These are phyloP conservation scores for Sthenelais limicola DNA, from an alignment of 2,888 invertebrate genomes.

Conservation along the genomic window DNA sequence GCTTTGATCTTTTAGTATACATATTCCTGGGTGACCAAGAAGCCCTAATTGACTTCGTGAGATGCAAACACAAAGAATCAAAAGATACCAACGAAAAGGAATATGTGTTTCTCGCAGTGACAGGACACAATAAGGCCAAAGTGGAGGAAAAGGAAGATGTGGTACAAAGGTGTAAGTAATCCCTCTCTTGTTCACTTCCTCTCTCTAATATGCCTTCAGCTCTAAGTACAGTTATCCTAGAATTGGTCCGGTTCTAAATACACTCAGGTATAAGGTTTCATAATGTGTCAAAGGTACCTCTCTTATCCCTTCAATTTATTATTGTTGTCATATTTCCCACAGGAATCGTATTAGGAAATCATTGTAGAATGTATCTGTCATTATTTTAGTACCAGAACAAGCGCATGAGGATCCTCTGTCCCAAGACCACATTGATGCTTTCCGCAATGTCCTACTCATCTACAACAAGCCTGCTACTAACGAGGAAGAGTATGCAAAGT, in stretches of 20 bases:
- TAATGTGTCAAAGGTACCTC: too few relatives aligned
- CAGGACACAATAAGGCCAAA: constrained; percentile 83
- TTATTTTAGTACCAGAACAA: too few relatives aligned
- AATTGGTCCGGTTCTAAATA: too few relatives aligned
- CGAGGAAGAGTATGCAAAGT: constrained; percentile 77
- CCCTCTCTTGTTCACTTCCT: not conserved
- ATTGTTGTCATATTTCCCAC: too few relatives aligned
- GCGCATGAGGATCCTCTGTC: not conserved
- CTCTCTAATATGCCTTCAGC: too few relatives aligned
- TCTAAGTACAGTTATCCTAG: too few relatives aligned
- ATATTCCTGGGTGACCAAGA: constrained; percentile 91
- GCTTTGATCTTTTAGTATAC: constrained; percentile 81
- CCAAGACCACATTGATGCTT: constrained; percentile 37
- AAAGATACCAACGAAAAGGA: constrained; percentile 82
- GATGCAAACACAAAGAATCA: constrained; percentile 23
- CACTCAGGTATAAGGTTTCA: too few relatives aligned
- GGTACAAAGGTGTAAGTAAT: constrained; percentile 1
- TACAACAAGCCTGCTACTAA: constrained; percentile 80
- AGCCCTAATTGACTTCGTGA: constrained; percentile 87
- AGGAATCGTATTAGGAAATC: too few relatives aligned
- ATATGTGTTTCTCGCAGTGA: constrained; percentile 91
- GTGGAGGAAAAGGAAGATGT: constrained; percentile 60
- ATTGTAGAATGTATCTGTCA: too few relatives aligned
- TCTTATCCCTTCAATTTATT: too few relatives aligned
- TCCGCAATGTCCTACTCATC: constrained; percentile 49